A percentile compares a stretch with the other conserved stretches of the same genome.
phyloP scores from a whole-genome alignment of 2,113 vertebrate genomes.

The Amphilophus citrinellus region DNA sequence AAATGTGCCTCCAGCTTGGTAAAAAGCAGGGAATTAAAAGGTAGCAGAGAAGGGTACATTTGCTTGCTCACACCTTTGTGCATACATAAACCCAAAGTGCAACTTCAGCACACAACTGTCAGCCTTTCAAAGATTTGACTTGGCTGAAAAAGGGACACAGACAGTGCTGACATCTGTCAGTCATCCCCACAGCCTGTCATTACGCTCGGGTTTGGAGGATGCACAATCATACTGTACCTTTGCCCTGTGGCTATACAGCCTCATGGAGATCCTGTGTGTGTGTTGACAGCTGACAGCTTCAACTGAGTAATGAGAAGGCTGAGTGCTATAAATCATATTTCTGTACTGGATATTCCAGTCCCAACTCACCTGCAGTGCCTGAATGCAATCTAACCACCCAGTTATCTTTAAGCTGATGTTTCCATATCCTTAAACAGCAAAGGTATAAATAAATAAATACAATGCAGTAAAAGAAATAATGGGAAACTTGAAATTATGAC shows the following conservation, averaged over 20 bases:
- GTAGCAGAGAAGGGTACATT: not conserved
- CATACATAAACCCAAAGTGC: not conserved
- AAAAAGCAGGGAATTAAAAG: not conserved
- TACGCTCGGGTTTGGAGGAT: not conserved
- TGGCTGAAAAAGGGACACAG: not conserved
- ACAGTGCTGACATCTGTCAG: constrained; percentile 10
- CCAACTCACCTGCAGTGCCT: not conserved
- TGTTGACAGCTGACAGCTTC: constrained; percentile 39
- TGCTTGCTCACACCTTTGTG: not conserved
- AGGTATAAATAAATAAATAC: not conserved
- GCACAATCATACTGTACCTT: not conserved
- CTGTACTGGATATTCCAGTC: not conserved
- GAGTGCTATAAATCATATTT: constrained; percentile 21
- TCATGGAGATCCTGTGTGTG: not conserved
- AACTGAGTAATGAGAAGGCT: constrained; percentile 44
- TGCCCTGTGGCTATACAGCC: constrained; percentile 23
- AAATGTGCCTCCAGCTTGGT: not conserved
- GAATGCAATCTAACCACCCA: not conserved
- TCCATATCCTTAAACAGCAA: not conserved
- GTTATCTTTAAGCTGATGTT: constrained; percentile 18
- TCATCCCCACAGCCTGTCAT: constrained; percentile 28
- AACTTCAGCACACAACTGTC: constrained; percentile 3
- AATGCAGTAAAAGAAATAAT: constrained; percentile 5
- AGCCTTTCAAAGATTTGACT: constrained; percentile 2
- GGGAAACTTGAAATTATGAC: constrained; percentile 14